These are phyloP conservation scores for Hipparchia semele DNA, from an alignment of 2,888 invertebrate genomes.

Conservation along the genomic window DNA sequence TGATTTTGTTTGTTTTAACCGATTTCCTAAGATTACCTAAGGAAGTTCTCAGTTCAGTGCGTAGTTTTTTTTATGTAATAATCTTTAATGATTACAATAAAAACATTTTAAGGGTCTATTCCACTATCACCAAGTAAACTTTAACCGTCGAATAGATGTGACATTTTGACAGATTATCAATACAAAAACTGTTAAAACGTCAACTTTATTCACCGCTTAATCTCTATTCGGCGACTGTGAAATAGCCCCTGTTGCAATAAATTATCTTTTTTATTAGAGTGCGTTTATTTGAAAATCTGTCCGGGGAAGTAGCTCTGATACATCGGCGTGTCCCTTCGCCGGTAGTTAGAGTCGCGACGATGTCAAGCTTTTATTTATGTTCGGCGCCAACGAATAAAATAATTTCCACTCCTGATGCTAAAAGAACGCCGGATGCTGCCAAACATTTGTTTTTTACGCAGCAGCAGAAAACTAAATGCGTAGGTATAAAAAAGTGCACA, in stretches of 20 bases:
- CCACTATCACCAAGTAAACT: too few species aligned
- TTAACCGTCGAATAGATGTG: too few species aligned
- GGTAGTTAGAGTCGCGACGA: conserved; percentile 49
- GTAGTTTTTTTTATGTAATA: too few species aligned
- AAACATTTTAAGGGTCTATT: too few species aligned
- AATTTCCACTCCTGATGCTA: conserved; percentile 54
- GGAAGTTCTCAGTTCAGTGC: too few species aligned
- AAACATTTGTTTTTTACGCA: conserved; percentile 57
- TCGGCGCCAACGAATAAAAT: conserved; percentile 70
- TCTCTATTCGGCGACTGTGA: too few species aligned
- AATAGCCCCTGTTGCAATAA: not conserved
- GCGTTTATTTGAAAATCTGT: not conserved
- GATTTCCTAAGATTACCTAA: too few species aligned
- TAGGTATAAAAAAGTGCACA: conserved; percentile 9
- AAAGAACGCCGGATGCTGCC: conserved; percentile 52
- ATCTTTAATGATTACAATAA: too few species aligned
- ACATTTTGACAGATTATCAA: too few species aligned
- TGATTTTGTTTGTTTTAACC: not conserved
- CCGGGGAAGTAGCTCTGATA: conserved; percentile 1
- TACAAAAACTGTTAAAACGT: too few species aligned
- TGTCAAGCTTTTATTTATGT: conserved; percentile 69
- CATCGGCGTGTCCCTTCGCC: conserved; percentile 20
- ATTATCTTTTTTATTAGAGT: conserved; percentile 1
- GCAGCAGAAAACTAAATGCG: conserved; percentile 24
- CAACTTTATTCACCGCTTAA: too few species aligned